These are phyloP conservation scores for Aphelenchoides bicaudatus DNA, from an alignment of 2,888 invertebrate genomes.

Conservation along the genomic window DNA sequence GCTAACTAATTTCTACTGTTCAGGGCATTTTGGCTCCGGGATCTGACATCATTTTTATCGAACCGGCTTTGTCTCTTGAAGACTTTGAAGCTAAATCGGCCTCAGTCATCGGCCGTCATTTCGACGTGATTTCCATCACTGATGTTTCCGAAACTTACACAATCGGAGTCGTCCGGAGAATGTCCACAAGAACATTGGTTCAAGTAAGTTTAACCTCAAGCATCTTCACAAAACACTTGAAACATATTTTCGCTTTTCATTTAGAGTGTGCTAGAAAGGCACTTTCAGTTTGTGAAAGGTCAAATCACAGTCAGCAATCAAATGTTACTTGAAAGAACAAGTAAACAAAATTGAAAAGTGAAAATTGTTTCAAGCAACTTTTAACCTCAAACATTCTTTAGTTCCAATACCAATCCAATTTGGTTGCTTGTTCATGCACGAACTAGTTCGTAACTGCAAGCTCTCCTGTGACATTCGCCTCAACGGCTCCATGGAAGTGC, in stretches of 20 bases:
- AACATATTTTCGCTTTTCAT: no score
- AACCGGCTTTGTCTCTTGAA: constrained; percentile 15
- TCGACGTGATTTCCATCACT: constrained; percentile 12
- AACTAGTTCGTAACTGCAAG: constrained; percentile 16
- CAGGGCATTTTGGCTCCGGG: background rate
- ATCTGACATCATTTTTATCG: constrained; percentile 5
- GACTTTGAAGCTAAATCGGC: constrained; percentile 10
- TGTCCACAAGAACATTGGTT: no score
- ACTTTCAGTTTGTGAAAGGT: background rate
- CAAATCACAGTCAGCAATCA: constrained; percentile 1
- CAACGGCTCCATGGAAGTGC: no score
- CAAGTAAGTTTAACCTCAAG: no score
- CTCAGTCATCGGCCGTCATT: constrained; percentile 11
- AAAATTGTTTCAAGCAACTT: background rate
- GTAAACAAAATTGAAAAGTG: no score
- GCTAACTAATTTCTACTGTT: constrained; percentile 21
- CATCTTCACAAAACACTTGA: no score
- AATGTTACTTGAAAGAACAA: background rate
- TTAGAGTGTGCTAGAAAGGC: no score
- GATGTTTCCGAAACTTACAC: constrained; percentile 20
- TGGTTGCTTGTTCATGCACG: constrained; percentile 22
- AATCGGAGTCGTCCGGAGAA: no score
- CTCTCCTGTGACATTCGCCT: constrained; percentile 2
- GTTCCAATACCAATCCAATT: constrained; percentile 15
- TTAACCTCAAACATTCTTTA: background rate